A percentile compares a stretch with the other conserved stretches of the same genome.
phyloP scores from a whole-genome alignment of 2,113 vertebrate genomes.

The Caloenas nicobarica region DNA sequence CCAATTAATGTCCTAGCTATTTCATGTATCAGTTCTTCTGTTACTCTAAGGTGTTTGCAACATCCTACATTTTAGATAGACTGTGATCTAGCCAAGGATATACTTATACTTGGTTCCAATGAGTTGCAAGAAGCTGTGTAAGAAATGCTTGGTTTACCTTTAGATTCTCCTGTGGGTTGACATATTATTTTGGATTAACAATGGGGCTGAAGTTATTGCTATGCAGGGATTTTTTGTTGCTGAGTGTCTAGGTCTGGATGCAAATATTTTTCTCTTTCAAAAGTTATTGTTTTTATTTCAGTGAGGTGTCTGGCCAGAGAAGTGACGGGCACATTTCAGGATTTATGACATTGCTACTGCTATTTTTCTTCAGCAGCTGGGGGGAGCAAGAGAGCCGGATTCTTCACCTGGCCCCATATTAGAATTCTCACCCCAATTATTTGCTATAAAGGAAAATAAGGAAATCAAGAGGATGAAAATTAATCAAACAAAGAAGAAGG shows the following conservation, averaged over 20 bases:
- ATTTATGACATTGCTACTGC: background rate
- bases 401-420: background rate
- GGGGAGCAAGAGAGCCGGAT: conserved; percentile 43
- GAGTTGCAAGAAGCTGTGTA: background rate
- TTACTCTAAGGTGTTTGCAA: background rate
- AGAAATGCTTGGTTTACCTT: background rate
- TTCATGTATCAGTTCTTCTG: background rate
- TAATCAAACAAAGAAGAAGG: conserved; percentile 56
- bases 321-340: background rate
- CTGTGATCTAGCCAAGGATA: background rate
- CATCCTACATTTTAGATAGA: background rate
- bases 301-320: background rate
- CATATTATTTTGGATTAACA: background rate
- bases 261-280: background rate
- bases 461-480: conserved; percentile 39
- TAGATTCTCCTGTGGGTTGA: background rate
- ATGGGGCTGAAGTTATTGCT: background rate
- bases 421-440: background rate
- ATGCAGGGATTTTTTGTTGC: background rate
- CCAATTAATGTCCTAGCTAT: background rate
- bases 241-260: background rate
- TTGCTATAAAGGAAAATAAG: background rate
- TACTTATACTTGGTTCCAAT: background rate
- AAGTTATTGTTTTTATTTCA: background rate
- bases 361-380: conserved; percentile 48